A percentile compares a stretch with the other conserved stretches of the same genome.
phyloP scores from a whole-genome alignment of 2,888 invertebrate species.

The Mantis religiosa region DNA sequence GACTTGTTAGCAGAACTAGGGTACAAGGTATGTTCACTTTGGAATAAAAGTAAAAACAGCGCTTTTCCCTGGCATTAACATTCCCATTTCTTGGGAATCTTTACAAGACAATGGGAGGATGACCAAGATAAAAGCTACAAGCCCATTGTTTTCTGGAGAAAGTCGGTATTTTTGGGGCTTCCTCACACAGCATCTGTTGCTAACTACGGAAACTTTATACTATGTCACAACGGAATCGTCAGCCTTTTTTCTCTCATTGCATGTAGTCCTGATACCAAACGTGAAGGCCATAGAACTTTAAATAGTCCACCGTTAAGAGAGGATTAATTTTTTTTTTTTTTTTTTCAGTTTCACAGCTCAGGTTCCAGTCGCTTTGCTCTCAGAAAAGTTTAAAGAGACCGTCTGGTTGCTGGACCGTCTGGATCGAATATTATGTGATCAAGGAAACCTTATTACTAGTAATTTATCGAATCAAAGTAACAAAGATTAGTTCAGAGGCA shows the following conservation, averaged over 20 bases:
- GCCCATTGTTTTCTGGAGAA: not conserved
- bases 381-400: too few relatives aligned
- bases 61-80: not conserved
- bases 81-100: not conserved
- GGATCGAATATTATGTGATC: too few relatives aligned
- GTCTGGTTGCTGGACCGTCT: too few relatives aligned
- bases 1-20: not conserved
- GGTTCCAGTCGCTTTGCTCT: too few relatives aligned
- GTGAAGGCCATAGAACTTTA: not conserved
- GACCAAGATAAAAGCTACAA: not conserved
- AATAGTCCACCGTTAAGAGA: not conserved
- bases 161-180: not conserved
- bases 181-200: not conserved
- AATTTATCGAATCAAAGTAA: too few relatives aligned
- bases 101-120: not conserved
- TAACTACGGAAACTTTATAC: not conserved
- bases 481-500: too few relatives aligned
- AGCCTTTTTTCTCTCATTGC: not conserved
- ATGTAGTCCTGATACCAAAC: not conserved
- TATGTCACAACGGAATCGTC: not conserved
- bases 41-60: not conserved
- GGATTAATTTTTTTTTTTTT: not conserved
- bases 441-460: too few relatives aligned
- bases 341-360: too few relatives aligned
- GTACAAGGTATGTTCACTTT: not conserved